phyloP scores from a whole-genome alignment of 2,888 invertebrate species.

The Scaptomyza parva region DNA sequence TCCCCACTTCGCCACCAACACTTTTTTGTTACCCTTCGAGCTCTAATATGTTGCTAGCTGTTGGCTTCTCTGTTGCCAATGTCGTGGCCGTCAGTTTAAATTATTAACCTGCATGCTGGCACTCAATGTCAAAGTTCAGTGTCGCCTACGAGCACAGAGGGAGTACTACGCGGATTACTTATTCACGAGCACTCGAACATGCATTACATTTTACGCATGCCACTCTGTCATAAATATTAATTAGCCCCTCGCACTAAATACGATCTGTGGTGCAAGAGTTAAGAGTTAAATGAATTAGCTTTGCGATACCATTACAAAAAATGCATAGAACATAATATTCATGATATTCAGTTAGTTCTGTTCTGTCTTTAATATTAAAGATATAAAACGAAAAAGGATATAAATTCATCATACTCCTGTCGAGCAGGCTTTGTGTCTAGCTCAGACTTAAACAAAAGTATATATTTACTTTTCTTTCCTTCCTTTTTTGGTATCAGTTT shows the following conservation, averaged over 20 bases:
- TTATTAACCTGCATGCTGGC: slow-evolving; percentile 60
- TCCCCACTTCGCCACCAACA: too few species aligned
- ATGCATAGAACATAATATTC: not conserved
- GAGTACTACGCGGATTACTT: slow-evolving; percentile 48
- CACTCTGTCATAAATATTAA: slow-evolving; percentile 66
- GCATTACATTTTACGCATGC: slow-evolving; percentile 53
- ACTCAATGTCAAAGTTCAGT: slow-evolving; percentile 53
- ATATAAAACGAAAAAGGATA: not conserved
- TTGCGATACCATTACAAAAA: not conserved
- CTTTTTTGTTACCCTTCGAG: slow-evolving; percentile 3
- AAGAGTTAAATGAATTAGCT: not conserved
- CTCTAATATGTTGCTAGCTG: slow-evolving; percentile 6
- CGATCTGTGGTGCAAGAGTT: slow-evolving; percentile 15
- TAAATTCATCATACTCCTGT: slow-evolving; percentile 7
- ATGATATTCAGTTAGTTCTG: too few species aligned
- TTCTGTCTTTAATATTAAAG: too few species aligned
- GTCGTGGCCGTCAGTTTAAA: slow-evolving; percentile 49
- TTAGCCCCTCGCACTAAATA: slow-evolving; percentile 58
- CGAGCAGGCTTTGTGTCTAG: not conserved
- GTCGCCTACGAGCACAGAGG: slow-evolving; percentile 12
- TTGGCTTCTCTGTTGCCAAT: slow-evolving; percentile 6
- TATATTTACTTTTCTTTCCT: not conserved
- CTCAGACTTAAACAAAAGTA: not conserved
- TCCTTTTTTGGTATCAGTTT: slow-evolving; percentile 26
- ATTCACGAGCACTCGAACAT: slow-evolving; percentile 58